These are phyloP conservation scores for Megalops atlanticus DNA, from an alignment of 2,113 vertebrate species.

Conservation along the genomic window DNA sequence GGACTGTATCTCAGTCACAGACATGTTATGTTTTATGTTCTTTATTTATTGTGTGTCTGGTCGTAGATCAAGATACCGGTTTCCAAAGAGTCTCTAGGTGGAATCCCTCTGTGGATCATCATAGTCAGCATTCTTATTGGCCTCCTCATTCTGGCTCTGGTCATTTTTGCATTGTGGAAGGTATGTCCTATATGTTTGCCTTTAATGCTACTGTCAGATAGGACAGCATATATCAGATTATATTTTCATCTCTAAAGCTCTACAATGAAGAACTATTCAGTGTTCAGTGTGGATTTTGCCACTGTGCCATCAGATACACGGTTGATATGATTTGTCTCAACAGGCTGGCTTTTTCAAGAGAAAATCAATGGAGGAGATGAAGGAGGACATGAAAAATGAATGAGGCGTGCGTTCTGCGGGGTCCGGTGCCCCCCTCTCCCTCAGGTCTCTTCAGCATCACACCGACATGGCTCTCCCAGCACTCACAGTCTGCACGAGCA, in stretches of 20 bases:
- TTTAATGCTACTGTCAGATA: no score
- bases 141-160: conserved; percentile 86
- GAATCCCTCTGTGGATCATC: conserved; percentile 91
- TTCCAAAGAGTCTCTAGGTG: conserved; percentile 80
- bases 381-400: conserved; percentile 68
- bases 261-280: no score
- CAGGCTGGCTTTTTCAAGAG: conserved; percentile 78
- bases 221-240: no score
- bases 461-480: neutral
- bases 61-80: conserved; percentile 84
- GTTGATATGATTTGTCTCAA: neutral
- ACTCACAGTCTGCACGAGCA: neutral
- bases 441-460: conserved; percentile 10
- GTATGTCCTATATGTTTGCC: conserved; percentile 68
- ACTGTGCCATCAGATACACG: neutral
- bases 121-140: conserved; percentile 89
- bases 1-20: neutral
- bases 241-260: no score
- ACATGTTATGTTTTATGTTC: neutral
- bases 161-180: conserved; percentile 94
- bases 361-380: conserved; percentile 68
- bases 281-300: neutral
- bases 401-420: conserved; percentile 8
- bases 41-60: neutral
- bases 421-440: conserved; percentile 26